Conservation (phyloP, 2,888 invertebrate genomes). For the Lithophane socia region DNA sequence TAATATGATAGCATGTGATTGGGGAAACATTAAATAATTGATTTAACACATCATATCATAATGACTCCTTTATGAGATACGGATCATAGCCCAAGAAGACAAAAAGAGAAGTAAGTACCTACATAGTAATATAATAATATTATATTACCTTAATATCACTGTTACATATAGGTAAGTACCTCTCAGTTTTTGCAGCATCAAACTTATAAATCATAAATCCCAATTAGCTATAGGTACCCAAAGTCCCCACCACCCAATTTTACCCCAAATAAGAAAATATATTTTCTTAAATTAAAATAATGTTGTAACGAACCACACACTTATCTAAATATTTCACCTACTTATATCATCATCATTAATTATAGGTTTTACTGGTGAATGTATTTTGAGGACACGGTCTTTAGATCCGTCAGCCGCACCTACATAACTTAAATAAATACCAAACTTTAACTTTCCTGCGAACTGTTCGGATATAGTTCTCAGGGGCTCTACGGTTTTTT, state of each 20-base stretch:
- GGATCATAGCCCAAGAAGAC: conserved; percentile 48
- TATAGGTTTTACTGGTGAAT: conserved; percentile 74
- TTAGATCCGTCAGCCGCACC: conserved; percentile 79
- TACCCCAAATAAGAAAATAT: conserved; percentile 48
- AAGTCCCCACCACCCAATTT: conserved; percentile 34
- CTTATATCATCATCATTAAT: conserved; percentile 78
- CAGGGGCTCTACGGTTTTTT: conserved; percentile 94
- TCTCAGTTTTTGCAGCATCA: conserved; percentile 5
- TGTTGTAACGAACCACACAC: conserved; percentile 17
- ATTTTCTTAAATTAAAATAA: conserved; percentile 42
- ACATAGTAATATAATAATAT: not conserved
- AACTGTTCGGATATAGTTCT: conserved; percentile 94
- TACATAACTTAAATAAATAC: conserved; percentile 93
- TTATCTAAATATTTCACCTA: conserved; percentile 73
- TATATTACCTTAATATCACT: conserved; percentile 14
- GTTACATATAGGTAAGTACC: not conserved
- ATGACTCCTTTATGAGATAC: conserved; percentile 55
- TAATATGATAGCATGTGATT: not conserved
- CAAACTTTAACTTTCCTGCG: conserved; percentile 94
- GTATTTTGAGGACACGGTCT: conserved; percentile 72
- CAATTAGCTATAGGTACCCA: conserved; percentile 35
- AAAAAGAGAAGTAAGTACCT: conserved; percentile 16
- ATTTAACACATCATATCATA: conserved; percentile 17
- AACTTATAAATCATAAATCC: conserved; percentile 35
- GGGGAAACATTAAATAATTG: conserved; percentile 5